These are phyloP conservation scores for Actinernus sp. DNA, from an alignment of 92 coral and sea anemone species.

Conservation along the genomic window DNA sequence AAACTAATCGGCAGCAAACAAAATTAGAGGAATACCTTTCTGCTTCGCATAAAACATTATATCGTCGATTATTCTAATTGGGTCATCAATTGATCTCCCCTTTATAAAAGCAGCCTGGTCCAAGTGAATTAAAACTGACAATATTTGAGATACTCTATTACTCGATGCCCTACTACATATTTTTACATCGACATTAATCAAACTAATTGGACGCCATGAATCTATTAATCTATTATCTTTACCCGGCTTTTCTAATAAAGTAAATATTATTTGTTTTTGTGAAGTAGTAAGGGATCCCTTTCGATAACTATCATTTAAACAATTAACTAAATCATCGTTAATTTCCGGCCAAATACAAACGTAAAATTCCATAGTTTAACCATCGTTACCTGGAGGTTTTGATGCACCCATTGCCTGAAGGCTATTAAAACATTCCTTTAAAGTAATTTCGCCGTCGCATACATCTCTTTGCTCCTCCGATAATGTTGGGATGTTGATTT, in stretches of 20 bases:
- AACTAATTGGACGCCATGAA: constrained; percentile 32
- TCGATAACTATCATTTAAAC: neutral
- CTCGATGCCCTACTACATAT: constrained; percentile 29
- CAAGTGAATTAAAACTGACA: constrained; percentile 17
- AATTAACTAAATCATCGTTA: constrained; percentile 1
- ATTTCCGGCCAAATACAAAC: constrained; percentile 1
- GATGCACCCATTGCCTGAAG: neutral
- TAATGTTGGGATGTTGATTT: neutral
- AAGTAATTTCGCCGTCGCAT: neutral
- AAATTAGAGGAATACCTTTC: neutral
- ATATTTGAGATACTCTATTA: constrained; percentile 2
- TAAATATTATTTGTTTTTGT: constrained; percentile 7
- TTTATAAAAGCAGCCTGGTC: constrained; percentile 26
- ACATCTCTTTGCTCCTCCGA: constrained; percentile 2
- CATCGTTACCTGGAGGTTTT: constrained; percentile 27
- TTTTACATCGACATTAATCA: constrained; percentile 32
- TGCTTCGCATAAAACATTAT: constrained; percentile 3
- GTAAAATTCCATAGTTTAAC: constrained; percentile 13
- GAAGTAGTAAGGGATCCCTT: neutral
- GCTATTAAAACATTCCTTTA: constrained; percentile 17
- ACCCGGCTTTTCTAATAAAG: constrained; percentile 14
- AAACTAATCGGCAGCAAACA: too few species aligned
- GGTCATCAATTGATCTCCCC: constrained; percentile 16
- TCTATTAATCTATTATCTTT: constrained; percentile 11
- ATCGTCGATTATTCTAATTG: neutral